phyloP scores from a whole-genome alignment of 2,113 vertebrate genomes.

The Myiopsitta monachus region DNA sequence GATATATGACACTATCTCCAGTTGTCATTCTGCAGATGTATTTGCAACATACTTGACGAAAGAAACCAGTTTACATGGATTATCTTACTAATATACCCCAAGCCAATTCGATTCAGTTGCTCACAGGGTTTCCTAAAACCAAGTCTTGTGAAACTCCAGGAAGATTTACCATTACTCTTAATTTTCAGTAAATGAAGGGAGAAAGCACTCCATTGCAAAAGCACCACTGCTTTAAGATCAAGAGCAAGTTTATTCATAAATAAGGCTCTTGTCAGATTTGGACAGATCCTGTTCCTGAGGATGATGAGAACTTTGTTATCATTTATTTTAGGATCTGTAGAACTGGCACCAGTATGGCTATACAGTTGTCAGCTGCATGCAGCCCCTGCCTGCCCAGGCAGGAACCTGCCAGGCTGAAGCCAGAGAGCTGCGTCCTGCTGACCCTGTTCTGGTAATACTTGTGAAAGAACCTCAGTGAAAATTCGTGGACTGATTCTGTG shows the following conservation, averaged over 20 bases:
- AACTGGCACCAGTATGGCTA: neutral
- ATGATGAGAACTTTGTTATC: rapidly evolving
- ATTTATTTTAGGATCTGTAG: neutral
- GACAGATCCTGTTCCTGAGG: neutral
- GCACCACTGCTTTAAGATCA: neutral
- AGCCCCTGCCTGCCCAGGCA: neutral
- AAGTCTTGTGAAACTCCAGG: neutral
- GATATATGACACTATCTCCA: neutral
- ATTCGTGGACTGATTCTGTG: neutral
- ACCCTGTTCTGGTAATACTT: neutral
- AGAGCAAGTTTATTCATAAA: neutral
- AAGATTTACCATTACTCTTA: neutral
- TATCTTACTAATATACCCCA: neutral
- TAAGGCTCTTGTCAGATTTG: neutral
- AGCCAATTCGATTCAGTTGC: neutral
- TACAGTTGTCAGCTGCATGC: neutral
- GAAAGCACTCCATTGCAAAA: neutral
- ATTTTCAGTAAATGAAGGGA: neutral
- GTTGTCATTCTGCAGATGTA: neutral
- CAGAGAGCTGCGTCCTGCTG: neutral
- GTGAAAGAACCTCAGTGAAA: neutral
- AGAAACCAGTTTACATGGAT: neutral
- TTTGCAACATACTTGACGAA: neutral
- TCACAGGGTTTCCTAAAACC: neutral
- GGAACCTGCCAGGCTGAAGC: neutral